Conservation (phyloP, 1,140 invertebrate species). For the Tetragnatha versicolor region DNA sequence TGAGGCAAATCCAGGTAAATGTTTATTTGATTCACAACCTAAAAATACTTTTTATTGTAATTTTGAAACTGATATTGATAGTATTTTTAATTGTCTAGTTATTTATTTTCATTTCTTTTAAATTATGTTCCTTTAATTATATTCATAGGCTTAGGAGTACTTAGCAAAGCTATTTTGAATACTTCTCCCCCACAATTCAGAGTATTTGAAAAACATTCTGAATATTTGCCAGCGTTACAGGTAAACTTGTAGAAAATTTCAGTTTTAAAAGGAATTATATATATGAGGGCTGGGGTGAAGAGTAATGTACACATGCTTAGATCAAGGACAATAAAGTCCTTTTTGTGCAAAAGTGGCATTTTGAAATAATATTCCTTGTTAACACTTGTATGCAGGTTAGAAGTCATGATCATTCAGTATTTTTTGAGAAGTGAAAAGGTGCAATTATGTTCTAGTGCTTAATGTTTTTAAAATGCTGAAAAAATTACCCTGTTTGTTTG, state of each 20-base stretch:
- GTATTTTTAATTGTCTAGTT: background rate
- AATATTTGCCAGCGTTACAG: slow-evolving; percentile 4
- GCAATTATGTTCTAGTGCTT: too few species aligned
- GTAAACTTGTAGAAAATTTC: background rate
- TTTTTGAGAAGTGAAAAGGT: too few species aligned
- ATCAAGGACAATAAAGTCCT: too few species aligned
- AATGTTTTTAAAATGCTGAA: too few species aligned
- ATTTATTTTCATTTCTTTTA: background rate
- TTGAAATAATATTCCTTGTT: background rate
- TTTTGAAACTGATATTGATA: background rate
- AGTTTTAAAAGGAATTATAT: background rate
- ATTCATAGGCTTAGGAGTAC: slow-evolving; percentile 2
- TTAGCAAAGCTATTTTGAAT: slow-evolving; percentile 16
- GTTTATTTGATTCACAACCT: background rate
- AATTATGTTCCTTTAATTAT: background rate
- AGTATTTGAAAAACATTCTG: slow-evolving; percentile 40
- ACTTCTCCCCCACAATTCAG: background rate
- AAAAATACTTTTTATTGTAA: background rate
- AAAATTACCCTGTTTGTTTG: too few species aligned
- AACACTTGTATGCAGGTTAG: background rate
- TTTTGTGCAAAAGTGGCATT: background rate
- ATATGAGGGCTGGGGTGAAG: background rate
- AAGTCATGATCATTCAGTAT: too few species aligned
- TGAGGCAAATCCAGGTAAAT: slow-evolving; percentile 37
- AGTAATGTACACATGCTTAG: background rate